Evolutionary conservation across 1,140 invertebrate species (phyloP), one percentile per base, ranked within the genome.

Genomic region (Anastrepha obliqua): DNA sequence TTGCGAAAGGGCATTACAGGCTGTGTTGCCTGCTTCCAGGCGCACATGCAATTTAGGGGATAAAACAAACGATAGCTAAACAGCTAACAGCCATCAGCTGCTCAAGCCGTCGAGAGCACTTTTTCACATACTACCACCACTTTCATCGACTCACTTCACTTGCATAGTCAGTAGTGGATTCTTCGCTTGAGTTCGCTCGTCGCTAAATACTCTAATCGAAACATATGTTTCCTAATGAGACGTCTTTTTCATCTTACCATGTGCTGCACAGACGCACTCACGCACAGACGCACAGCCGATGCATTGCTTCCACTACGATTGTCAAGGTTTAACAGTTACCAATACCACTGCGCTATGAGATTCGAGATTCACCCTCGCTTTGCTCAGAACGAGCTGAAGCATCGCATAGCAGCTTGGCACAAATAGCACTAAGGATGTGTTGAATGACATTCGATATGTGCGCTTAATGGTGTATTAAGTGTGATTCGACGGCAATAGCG

Each of bases 171-270:
- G 42, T 55, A 42, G n/a, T n/a, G 17, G 44, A 13, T 39, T 51
- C 7, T n/a, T 39, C 64, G 42, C 13, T 60, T 51, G 11, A 55
- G 86, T 65, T 65, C 8, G 59, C 15, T 59, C 39, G 44, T 15
- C 42, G 42, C 62, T 87, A 87, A 87, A 87, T 64, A 20, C 64
- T 87, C 86, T 87, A 65, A 87, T 87, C 62, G 74, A 87, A 62
- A 58, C 87, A 87, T 87, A 85, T 87, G 87, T 87, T 87, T 85
- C 87, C 87, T 87, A 87, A 87, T 87, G 87, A 87, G 87, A 87
- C 62, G 87, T 87, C 87, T 87, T 65, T 87, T 81, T 78, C 87
- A 87, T 87, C 85, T 86, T n/a, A 64, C 74, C 74, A 81, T 8
- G 42, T 81, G 74, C 74, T 81, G 74, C 74, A 81, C 7, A 39